Percentiles rank a stretch among this genome's conserved stretches.
Evolutionary conservation across 2,113 vertebrate species (phyloP).

Genomic region (Canis aureus): DNA sequence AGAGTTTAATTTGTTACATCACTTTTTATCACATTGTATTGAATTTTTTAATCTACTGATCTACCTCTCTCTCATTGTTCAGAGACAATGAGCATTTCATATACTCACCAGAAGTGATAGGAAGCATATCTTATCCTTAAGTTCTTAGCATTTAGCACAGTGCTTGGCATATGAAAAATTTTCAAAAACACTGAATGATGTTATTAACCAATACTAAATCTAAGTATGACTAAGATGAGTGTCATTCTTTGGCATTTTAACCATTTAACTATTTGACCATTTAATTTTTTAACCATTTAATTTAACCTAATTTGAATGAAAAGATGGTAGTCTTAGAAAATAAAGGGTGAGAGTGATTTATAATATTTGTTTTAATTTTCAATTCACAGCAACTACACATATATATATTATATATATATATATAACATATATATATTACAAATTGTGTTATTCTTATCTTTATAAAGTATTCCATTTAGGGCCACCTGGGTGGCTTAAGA

Average conservation of each 20-base stretch:
- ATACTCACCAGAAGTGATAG: neutral
- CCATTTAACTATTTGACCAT: neutral
- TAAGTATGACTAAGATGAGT: neutral
- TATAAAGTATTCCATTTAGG: neutral
- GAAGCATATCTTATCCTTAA: neutral
- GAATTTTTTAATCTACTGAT: neutral
- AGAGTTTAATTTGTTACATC: neutral
- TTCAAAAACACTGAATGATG: neutral
- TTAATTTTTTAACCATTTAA: neutral
- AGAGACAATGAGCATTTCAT: neutral
- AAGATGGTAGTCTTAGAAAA: neutral
- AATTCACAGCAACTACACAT: neutral
- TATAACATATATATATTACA: neutral
- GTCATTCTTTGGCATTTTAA: neutral
- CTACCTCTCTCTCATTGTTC: neutral
- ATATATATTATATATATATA: neutral
- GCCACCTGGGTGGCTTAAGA: neutral
- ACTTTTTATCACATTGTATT: neutral
- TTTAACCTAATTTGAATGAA: neutral
- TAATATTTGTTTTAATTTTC: constrained; percentile 8
- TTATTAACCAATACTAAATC: neutral
- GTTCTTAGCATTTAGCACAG: neutral
- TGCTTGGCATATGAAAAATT: neutral
- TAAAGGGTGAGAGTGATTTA: neutral
- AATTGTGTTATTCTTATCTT: neutral